A percentile compares a stretch with the other conserved stretches of the same genome.
phyloP scores from a whole-genome alignment of 2,888 invertebrate genomes.

The Saturnia pavonia region DNA sequence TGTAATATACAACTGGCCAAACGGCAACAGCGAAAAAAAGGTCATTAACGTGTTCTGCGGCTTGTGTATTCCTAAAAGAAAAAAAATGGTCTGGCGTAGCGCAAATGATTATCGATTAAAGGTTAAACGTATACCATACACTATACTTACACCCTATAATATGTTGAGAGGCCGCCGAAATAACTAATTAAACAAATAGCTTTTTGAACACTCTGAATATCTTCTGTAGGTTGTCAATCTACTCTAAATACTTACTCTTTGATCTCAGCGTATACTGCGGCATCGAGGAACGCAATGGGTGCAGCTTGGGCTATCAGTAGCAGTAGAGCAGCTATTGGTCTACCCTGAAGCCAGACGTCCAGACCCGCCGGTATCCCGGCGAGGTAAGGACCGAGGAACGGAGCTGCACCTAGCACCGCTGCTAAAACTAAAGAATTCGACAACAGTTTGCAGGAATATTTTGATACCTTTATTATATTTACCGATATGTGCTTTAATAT shows the following conservation, averaged over 20 bases:
- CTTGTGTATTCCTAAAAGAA: no score
- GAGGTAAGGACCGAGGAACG: constrained; percentile 97
- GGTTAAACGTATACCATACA: no score
- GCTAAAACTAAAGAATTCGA: constrained; percentile 86
- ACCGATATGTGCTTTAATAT: neutral
- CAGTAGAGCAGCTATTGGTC: constrained; percentile 89
- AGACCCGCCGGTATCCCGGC: constrained; percentile 96
- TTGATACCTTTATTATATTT: neutral
- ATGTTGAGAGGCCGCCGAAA: no score
- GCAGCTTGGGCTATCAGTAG: constrained; percentile 93
- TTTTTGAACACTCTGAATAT: neutral
- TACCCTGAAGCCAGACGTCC: constrained; percentile 96
- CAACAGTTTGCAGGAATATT: neutral
- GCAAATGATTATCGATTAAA: no score
- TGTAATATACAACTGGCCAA: no score
- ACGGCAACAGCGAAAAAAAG: no score
- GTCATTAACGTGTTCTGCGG: no score
- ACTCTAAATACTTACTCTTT: constrained; percentile 88
- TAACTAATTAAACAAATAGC: no score
- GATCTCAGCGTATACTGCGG: constrained; percentile 98
- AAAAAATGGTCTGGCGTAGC: no score
- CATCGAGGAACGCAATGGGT: constrained; percentile 95
- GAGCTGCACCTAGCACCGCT: constrained; percentile 96
- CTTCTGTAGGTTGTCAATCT: neutral
- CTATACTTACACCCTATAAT: no score